Conservation (phyloP, 2,797 vertebrate species). For the Gorsachius magnificus region DNA sequence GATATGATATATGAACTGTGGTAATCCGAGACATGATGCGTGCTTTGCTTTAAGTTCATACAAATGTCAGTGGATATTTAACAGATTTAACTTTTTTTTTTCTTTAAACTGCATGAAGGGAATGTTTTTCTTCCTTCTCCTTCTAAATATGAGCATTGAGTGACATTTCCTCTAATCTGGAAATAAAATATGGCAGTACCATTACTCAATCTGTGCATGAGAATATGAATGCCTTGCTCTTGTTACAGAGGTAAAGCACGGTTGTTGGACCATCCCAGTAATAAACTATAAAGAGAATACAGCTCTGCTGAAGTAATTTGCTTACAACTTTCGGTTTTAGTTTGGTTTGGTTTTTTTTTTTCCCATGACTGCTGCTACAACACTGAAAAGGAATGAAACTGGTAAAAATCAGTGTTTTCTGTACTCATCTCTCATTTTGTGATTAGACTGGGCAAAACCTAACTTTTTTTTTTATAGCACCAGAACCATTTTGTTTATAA, state of each 20-base stretch:
- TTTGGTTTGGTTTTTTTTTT: not conserved
- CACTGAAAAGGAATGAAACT: not conserved
- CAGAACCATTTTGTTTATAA: not conserved
- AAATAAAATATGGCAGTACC: conserved; percentile 48
- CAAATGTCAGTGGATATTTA: conserved; percentile 49
- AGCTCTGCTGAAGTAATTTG: not conserved
- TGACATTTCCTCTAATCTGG: conserved; percentile 56
- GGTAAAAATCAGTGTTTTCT: not conserved
- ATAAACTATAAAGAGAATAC: not conserved
- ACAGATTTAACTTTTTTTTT: conserved; percentile 7
- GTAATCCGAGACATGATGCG: not conserved
- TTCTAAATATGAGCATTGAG: conserved; percentile 33
- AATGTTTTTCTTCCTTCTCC: not conserved
- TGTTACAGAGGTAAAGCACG: not conserved
- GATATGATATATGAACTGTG: not conserved
- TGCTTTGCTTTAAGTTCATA: conserved; percentile 10
- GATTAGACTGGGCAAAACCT: not conserved
- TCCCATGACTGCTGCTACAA: not conserved
- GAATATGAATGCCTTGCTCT: not conserved
- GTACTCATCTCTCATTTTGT: not conserved
- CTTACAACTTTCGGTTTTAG: not conserved
- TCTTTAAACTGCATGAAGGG: not conserved
- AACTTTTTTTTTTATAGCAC: not conserved
- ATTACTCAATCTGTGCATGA: conserved; percentile 15
- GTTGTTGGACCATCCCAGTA: not conserved